Evolutionary conservation across 1,140 invertebrate species (phyloP).

Genomic region (Scaptomyza montana): DNA sequence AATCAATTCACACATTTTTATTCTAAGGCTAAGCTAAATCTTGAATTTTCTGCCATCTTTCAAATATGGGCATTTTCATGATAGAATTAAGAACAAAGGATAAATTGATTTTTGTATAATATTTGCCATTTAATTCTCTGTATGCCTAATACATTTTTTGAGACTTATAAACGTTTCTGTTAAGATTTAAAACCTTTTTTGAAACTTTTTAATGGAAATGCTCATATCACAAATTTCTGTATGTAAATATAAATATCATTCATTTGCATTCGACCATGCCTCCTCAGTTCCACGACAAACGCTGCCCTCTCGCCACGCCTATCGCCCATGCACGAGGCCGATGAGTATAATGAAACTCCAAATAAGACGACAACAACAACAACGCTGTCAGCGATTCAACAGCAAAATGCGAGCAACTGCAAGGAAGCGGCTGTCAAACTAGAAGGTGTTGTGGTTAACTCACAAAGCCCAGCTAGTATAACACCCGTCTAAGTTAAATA

Average conservation of each 20-base stretch:
- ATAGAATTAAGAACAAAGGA: no score
- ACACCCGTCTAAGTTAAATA: slow-evolving; percentile 58
- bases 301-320: slow-evolving; percentile 74
- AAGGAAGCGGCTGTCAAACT: slow-evolving; percentile 66
- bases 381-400: slow-evolving; percentile 9
- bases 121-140: no score
- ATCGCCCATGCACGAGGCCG: slow-evolving; percentile 79
- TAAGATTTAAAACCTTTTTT: no score
- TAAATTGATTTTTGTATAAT: no score
- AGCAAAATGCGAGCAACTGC: slow-evolving; percentile 47
- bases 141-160: no score
- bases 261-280: slow-evolving; percentile 46
- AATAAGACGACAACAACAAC: slow-evolving; percentile 34
- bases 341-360: slow-evolving; percentile 63
- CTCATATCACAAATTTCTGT: not conserved
- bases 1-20: slow-evolving; percentile 4
- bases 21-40: not conserved
- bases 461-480: slow-evolving; percentile 57
- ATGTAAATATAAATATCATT: slow-evolving; percentile 38
- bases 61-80: not conserved
- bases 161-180: no score
- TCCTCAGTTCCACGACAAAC: slow-evolving; percentile 58
- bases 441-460: slow-evolving; percentile 43
- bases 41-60: not conserved
- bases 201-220: not conserved